These are phyloP conservation scores for Drosophila tropicalis DNA, from an alignment of 1,140 invertebrate genomes.

Conservation along the genomic window DNA sequence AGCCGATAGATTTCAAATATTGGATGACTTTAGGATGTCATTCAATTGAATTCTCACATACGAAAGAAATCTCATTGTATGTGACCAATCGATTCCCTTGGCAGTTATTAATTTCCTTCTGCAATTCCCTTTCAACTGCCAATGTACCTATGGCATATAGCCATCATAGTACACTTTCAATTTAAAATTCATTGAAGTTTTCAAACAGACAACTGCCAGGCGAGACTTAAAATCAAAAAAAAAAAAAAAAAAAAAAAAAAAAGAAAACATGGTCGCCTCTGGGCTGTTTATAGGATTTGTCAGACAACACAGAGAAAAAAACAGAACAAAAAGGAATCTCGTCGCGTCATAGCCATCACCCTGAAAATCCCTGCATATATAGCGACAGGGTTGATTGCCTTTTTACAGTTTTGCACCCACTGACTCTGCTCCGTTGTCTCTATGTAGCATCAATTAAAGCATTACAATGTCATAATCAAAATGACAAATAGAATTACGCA, in stretches of 20 bases:
- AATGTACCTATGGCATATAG: slow-evolving; percentile 23
- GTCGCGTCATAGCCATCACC: slow-evolving; percentile 64
- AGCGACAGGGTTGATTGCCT: slow-evolving; percentile 71
- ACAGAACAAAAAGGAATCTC: slow-evolving; percentile 38
- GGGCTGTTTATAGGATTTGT: slow-evolving; percentile 75
- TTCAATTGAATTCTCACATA: no score
- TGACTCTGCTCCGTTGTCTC: slow-evolving; percentile 27
- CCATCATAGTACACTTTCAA: slow-evolving; percentile 53
- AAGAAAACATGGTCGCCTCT: slow-evolving; percentile 37
- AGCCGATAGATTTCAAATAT: no score
- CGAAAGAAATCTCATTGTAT: no score
- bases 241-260: slow-evolving; percentile 12
- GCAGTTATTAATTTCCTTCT: background rate
- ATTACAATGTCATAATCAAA: slow-evolving; percentile 83
- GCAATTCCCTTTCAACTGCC: background rate
- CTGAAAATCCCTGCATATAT: slow-evolving; percentile 31
- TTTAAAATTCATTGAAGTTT: slow-evolving; percentile 81
- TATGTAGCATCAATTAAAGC: slow-evolving; percentile 82
- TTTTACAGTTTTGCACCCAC: slow-evolving; percentile 55
- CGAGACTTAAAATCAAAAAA: slow-evolving; percentile 35
- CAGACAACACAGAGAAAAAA: slow-evolving; percentile 36
- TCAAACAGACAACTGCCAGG: slow-evolving; percentile 46
- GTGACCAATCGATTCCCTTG: background rate
- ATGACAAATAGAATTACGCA: slow-evolving; percentile 83
- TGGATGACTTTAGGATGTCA: no score